phyloP scores from a whole-genome alignment of 2,888 invertebrate genomes.

The Dascillus cervinus region DNA sequence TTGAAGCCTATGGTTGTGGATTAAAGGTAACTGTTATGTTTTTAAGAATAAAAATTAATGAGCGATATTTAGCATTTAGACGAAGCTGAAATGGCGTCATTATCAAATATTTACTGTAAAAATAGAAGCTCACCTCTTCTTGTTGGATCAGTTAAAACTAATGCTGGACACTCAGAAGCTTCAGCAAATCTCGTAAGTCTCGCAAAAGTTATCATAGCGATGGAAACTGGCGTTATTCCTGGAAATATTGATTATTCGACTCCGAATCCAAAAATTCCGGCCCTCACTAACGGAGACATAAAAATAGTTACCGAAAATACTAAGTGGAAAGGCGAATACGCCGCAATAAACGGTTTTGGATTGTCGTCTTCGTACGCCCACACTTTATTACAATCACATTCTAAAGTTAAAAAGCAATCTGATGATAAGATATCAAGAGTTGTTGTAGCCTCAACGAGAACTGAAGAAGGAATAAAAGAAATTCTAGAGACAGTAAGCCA shows the following conservation, averaged over 20 bases:
- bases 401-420: conserved; percentile 55
- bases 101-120: conserved; percentile 83
- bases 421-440: conserved; percentile 56
- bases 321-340: conserved; percentile 79
- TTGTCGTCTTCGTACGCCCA: conserved; percentile 95
- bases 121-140: conserved; percentile 69
- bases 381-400: conserved; percentile 72
- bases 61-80: conserved; percentile 29
- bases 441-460: conserved; percentile 75
- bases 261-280: conserved; percentile 88
- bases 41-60: neutral
- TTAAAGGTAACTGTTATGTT: conserved; percentile 45
- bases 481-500: conserved; percentile 48
- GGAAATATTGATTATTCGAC: conserved; percentile 78
- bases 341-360: conserved; percentile 94
- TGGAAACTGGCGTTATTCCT: conserved; percentile 85
- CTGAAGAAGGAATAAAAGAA: conserved; percentile 64
- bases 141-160: conserved; percentile 93
- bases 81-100: conserved; percentile 80
- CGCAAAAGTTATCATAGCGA: conserved; percentile 83
- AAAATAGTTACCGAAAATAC: conserved; percentile 73
- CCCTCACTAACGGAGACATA: conserved; percentile 69
- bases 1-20: conserved; percentile 39
- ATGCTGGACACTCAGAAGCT: conserved; percentile 96
- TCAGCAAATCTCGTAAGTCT: conserved; percentile 80